Evolutionary conservation across 2,888 invertebrate genomes (phyloP), one percentile per base, ranked within the genome.

Genomic region (Crioceris asparagi): DNA sequence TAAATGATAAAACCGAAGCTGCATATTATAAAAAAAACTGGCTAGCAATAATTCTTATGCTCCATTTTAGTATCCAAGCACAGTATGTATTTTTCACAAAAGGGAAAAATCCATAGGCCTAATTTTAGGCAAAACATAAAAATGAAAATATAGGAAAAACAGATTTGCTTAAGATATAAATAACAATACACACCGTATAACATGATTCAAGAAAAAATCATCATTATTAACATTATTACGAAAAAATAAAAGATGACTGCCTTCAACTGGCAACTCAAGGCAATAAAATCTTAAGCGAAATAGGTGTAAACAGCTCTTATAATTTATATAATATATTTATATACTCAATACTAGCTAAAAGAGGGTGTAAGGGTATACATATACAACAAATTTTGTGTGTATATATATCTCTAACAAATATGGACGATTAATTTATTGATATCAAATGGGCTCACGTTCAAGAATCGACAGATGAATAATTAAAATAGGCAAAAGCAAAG

Each of bases 401-500:
- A 41, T 45, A 41, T 49, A 51, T 52, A 50, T 53, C 53, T 57
- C 60, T 60, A 60, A 60, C 56, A 52, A 52, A 48, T 52, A 60
- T 60, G 60, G 60, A 60, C 60, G 60, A 60, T 60, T 60, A 61
- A 54, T 48, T 49, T 60, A 57, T 59, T 61, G 59, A 59, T 59
- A 60, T 57, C 53, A 54, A 52, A 47, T 45, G 47, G n/a, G n/a
- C n/a, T n/a, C n/a, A n/a, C n/a, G n/a, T n/a, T n/a, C n/a, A n/a
- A n/a, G n/a, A n/a, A n/a, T n/a, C n/a, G n/a, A n/a, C n/a, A n/a
- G n/a, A n/a, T n/a, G n/a, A n/a, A n/a, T n/a, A n/a, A n/a, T n/a
- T n/a, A n/a, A n/a, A n/a, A n/a, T n/a, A n/a, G n/a, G n/a, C n/a
- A n/a, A n/a, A n/a, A n/a, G n/a, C n/a, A n/a, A n/a, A n/a, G n/a